phyloP scores from a whole-genome alignment of 1,140 invertebrate species.

The Araneus ventricosus region DNA sequence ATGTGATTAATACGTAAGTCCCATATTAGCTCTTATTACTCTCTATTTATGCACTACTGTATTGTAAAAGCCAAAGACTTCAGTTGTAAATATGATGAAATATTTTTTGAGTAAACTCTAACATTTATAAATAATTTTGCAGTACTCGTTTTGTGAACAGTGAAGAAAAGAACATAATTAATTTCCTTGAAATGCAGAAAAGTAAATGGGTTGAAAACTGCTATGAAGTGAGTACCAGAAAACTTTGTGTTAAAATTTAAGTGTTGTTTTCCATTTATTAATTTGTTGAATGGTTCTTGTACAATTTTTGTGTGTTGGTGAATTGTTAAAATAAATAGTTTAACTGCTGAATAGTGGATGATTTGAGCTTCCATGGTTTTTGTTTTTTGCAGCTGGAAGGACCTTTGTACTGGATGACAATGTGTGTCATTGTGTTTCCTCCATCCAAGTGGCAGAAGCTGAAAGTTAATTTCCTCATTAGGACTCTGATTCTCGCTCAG shows the following conservation, averaged over 20 bases:
- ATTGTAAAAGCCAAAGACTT: neutral
- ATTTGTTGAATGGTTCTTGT: neutral
- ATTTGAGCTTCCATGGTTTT: no score
- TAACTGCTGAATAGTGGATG: neutral
- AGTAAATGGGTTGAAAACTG: conserved; percentile 87
- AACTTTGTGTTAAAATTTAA: no score
- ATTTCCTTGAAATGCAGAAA: conserved; percentile 84
- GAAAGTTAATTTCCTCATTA: conserved; percentile 87
- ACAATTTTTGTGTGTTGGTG: neutral
- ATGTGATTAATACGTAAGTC: conserved; percentile 95
- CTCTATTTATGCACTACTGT: neutral
- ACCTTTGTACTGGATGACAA: conserved; percentile 90
- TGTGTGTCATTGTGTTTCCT: conserved; percentile 89
- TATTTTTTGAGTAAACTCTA: neutral
- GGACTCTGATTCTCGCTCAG: conserved; percentile 90
- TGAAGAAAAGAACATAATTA: conserved; percentile 87
- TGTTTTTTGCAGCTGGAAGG: conserved; percentile 85
- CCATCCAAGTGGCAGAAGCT: conserved; percentile 85
- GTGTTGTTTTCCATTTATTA: neutral
- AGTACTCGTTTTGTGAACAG: conserved; percentile 87
- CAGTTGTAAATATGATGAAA: neutral
- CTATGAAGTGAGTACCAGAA: conserved; percentile 84
- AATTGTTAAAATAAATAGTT: neutral
- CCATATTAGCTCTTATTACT: conserved; percentile 33
- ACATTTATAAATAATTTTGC: conserved; percentile 66